These are phyloP conservation scores for Macroramphosus scolopax DNA, from an alignment of 2,797 vertebrate genomes.

Conservation along the genomic window DNA sequence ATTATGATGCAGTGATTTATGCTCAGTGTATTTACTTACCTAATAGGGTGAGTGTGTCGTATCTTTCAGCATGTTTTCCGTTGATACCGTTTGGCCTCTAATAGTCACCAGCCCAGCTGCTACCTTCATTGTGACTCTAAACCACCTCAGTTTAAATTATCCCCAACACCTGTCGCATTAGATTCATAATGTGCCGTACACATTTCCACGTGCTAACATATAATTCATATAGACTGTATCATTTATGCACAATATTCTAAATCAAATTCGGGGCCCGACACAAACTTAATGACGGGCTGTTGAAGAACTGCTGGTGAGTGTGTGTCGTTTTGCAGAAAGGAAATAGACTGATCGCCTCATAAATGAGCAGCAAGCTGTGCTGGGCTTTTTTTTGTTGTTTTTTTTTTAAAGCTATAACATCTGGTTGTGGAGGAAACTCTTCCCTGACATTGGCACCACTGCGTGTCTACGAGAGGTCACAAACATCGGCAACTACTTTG, in stretches of 20 bases:
- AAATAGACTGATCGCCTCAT: no score
- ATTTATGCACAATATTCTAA: constrained; percentile 17
- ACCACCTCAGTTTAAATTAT: constrained; percentile 26
- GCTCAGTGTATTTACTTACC: not conserved
- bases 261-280: not conserved
- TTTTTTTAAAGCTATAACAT: no score
- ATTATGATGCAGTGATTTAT: not conserved
- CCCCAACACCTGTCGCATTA: constrained; percentile 8
- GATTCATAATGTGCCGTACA: constrained; percentile 7
- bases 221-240: constrained; percentile 5
- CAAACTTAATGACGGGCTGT: no score
- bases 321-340: no score
- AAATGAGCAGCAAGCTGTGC: no score
- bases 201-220: constrained; percentile 1
- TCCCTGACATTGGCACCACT: no score
- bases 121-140: constrained; percentile 12
- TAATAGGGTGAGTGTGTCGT: not conserved
- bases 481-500: no score
- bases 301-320: no score
- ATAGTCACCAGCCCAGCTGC: constrained; percentile 24
- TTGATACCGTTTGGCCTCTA: constrained; percentile 1
- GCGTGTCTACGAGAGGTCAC: no score
- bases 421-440: no score
- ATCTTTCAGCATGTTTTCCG: constrained; percentile 1
- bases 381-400: no score